A percentile compares a stretch with the other conserved stretches of the same genome.
Evolutionary conservation across 2,797 vertebrate genomes (phyloP).

Genomic region (Esox lucius): DNA sequence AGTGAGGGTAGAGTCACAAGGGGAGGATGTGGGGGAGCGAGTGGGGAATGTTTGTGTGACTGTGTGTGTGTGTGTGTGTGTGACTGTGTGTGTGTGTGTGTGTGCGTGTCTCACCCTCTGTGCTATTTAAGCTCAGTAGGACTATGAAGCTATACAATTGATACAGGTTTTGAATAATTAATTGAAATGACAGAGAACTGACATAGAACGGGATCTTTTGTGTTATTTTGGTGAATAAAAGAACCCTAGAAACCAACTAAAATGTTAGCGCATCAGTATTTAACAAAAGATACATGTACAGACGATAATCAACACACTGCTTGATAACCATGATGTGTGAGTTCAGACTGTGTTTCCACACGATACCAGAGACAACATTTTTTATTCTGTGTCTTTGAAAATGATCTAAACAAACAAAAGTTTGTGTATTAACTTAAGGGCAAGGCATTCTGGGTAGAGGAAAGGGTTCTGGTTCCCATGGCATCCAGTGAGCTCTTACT

Average conservation of each 20-base stretch:
- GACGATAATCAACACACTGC: background rate
- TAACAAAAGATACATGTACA: background rate
- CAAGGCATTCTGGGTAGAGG: no score
- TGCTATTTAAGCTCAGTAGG: background rate
- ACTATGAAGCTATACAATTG: background rate
- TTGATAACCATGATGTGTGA: background rate
- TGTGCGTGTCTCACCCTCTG: conserved; percentile 32
- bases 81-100: conserved; percentile 37
- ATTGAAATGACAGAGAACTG: background rate
- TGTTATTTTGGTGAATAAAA: background rate
- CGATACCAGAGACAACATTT: background rate
- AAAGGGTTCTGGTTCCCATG: no score
- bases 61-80: conserved; percentile 35
- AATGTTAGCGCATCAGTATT: background rate
- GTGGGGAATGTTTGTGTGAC: conserved; percentile 42
- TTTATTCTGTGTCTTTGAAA: background rate
- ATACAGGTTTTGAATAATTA: background rate
- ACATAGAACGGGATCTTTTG: background rate
- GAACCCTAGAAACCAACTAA: background rate
- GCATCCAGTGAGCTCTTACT: no score
- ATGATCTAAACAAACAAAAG: background rate
- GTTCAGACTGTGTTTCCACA: background rate
- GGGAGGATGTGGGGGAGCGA: conserved; percentile 24
- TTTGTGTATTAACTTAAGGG: no score
- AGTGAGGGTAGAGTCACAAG: conserved; percentile 46